Base-by-base conservation (phyloP, 2,113 vertebrate genomes). In the Oncorhynchus tshawytscha region DNA sequence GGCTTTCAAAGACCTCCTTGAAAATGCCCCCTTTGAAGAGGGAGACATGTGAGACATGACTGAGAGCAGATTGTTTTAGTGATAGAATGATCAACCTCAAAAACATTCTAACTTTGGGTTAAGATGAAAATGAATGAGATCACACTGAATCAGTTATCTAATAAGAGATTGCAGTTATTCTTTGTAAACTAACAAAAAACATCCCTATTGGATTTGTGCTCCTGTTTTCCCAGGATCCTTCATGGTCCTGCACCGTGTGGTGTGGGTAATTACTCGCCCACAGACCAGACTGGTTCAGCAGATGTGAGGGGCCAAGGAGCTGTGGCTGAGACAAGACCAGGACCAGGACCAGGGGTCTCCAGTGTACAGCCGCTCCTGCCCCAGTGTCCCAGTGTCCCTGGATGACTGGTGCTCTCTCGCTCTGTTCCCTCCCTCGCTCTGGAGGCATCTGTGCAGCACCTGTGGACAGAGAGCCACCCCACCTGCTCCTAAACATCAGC, bases 371-470 rank as follows among this genome's bases (percentile, higher is more conserved):
- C 11, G 16, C 54, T 73, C 51, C 66, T 59, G 64, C 48, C 67
- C 72, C 64, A 2, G 51, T 48, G 89, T 91, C 86, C 82, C 85
- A 29, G 73, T 45, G 85, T 91, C 89, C 87, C 87, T 71, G 88
- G 88, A 71, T 90, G 78, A 87, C 88, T 84, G 85, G 87, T 80
- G 86, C 39, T 25, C 68, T 64, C 70, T 27, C 27, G 29, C 34
- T 54, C 18, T 24, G 66, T 84, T 67, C 24, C 80, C 88, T 79
- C 78, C 49, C 54, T 68, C 5, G 73, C 85, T 93, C 85, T 74
- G 24, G 90, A 88, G 81, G 70, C 90, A 92, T 93, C 93, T 94
- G 93, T 88, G 86, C 88, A 84, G 87, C 94, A 93, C 81, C 93
- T 94, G 94, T 94, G 89, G 67, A 90, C 84, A 74, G 70, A 89